Base-by-base conservation (phyloP, 53 echinoderm and acorn worm species). In the Hippasteria phrygiana region DNA sequence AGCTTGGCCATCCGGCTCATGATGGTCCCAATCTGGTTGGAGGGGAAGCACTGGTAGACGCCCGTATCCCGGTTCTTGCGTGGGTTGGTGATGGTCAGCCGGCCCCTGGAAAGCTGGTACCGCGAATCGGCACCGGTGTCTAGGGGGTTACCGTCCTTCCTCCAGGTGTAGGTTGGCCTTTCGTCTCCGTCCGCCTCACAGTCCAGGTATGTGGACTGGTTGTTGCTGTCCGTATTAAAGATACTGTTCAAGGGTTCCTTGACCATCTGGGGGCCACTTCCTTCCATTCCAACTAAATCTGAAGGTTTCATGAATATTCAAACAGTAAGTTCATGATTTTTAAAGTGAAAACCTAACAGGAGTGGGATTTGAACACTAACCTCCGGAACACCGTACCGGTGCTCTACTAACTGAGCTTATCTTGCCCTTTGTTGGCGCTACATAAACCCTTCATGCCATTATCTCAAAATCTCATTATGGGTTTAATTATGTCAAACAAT, bases 1-100 rank as follows among this genome's bases (percentile, higher is more conserved):
- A 94, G 79, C 74, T 87, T 29, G 27, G 92, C 94, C 50, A 46
- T 34, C n/a, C 36, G 24, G 67, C 94, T 94, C 50, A 94, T 78
- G 31, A 92, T 74, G 40, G 73, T 80, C 11, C 92, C 94, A 46
- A 89, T 40, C 17, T 55, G 55, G 59, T 93, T 95, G 66, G 55
- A 41, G 8, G 90, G 89, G 11, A 87, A 62, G 32, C 93, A 95
- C 86, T 91, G 91, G 51, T 91, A 95, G 24, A 4, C 27, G 13
- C 95, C 95, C 11, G 20, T 55, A 27, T 95, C 91, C 2, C 27
- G 0, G 0, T 0, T 10, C 45, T 26, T 78, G 51, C 66, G 22
- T 11, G 93, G 91, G 4, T 77, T 31, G 3, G 59, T 80, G 64
- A 95, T 95, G 51, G 89, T 92, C n/a, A 94, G 70, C 16, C 89